These are phyloP conservation scores for Drosophila ercepeae DNA, from an alignment of 1,140 invertebrate species.

Conservation along the genomic window DNA sequence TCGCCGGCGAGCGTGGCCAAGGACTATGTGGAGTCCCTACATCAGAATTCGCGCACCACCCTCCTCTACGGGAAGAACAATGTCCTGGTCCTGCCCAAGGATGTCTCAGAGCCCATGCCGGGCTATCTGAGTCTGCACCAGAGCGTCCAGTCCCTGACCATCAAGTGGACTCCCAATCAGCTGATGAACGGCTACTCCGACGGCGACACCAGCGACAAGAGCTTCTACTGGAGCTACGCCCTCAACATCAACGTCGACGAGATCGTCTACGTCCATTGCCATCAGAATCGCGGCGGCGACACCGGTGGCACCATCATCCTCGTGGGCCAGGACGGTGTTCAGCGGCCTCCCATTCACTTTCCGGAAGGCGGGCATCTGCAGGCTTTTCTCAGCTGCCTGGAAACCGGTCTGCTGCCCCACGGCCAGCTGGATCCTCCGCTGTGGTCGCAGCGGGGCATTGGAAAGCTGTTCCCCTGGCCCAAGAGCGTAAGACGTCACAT, in stretches of 20 bases:
- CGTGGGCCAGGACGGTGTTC: conserved; percentile 97
- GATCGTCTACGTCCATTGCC: conserved; percentile 97
- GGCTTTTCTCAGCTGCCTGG: conserved; percentile 95
- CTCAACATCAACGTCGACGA: conserved; percentile 94
- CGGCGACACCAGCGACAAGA: conserved; percentile 89
- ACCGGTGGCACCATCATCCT: conserved; percentile 94
- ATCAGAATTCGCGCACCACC: conserved; percentile 95
- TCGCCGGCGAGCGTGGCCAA: conserved; percentile 88
- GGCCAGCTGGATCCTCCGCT: conserved; percentile 96
- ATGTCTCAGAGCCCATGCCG: conserved; percentile 91
- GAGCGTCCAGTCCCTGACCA: conserved; percentile 88
- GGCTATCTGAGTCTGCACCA: conserved; percentile 97
- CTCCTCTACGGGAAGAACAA: conserved; percentile 99
- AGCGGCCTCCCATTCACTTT: conserved; percentile 96
- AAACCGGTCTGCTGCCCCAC: conserved; percentile 93
- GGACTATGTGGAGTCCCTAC: conserved; percentile 97
- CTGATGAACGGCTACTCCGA: conserved; percentile 95
- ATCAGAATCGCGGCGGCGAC: conserved; percentile 90
- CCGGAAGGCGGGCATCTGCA: conserved; percentile 95
- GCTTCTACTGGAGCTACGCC: conserved; percentile 95
- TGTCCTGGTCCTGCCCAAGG: conserved; percentile 94
- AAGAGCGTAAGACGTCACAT: conserved; percentile 87
- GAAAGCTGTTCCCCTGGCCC: conserved; percentile 90
- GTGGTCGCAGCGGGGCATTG: conserved; percentile 94
- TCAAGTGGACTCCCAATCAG: conserved; percentile 96